A percentile compares a stretch with the other conserved stretches of the same genome.
phyloP scores from a whole-genome alignment of 2,797 vertebrate species.

The Schizopygopsis malacanthus region DNA sequence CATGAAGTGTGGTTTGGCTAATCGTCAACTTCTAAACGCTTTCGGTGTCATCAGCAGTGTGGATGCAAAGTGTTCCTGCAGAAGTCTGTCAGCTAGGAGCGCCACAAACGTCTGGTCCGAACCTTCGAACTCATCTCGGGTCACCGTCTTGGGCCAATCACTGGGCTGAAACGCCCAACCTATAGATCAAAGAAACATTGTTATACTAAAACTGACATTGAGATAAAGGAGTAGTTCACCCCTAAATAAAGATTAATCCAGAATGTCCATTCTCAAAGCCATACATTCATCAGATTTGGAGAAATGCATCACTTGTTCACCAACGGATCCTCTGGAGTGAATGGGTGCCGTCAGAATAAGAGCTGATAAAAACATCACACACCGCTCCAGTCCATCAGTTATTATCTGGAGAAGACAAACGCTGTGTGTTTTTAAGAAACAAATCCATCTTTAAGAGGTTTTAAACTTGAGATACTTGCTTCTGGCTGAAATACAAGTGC shows the following conservation, averaged over 20 bases:
- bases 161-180: conserved; percentile 80
- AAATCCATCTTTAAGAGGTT: background rate
- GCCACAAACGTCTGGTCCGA: conserved; percentile 74
- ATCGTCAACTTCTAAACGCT: conserved; percentile 71
- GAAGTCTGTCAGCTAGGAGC: conserved; percentile 69
- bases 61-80: conserved; percentile 75
- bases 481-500: background rate
- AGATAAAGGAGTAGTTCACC: background rate
- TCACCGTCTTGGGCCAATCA: conserved; percentile 67
- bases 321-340: background rate
- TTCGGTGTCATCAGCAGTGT: conserved; percentile 74
- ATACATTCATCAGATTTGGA: background rate
- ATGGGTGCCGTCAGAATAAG: background rate
- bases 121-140: conserved; percentile 66
- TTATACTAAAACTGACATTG: background rate
- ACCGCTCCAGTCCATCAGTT: too few species aligned
- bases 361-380: background rate
- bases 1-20: background rate
- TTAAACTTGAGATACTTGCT: background rate
- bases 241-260: too few species aligned
- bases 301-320: background rate
- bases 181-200: conserved; percentile 2
- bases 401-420: background rate
- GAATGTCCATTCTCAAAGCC: background rate
- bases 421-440: background rate